These are phyloP conservation scores for Nibea albiflora DNA, from an alignment of 2,113 vertebrate species.

Conservation along the genomic window DNA sequence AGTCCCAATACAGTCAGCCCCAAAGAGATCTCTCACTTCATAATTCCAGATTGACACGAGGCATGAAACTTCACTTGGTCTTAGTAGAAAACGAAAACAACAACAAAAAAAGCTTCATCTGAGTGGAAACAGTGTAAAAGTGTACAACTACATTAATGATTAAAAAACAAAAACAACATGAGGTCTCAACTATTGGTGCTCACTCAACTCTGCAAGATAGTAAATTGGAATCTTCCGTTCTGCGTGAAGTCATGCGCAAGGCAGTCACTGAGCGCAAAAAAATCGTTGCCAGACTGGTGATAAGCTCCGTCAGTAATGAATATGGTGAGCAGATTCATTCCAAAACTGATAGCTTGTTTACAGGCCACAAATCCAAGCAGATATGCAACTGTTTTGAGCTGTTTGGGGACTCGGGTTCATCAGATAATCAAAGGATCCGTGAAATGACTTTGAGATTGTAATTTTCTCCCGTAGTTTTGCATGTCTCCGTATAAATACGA, in stretches of 20 bases:
- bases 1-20: slow-evolving; percentile 9
- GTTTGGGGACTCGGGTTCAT: not conserved
- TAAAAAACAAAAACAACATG: not conserved
- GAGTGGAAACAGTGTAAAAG: slow-evolving; percentile 9
- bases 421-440: not conserved
- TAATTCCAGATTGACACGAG: slow-evolving; percentile 9
- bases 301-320: slow-evolving; percentile 16
- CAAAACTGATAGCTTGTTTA: slow-evolving; percentile 9
- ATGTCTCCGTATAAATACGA: not conserved
- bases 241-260: slow-evolving; percentile 30
- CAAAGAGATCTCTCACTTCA: not conserved
- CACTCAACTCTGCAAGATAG: not conserved
- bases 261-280: not conserved
- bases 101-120: not conserved
- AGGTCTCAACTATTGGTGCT: not conserved
- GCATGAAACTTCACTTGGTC: not conserved
- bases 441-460: slow-evolving; percentile 15
- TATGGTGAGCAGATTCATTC: slow-evolving; percentile 3
- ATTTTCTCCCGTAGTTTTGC: not conserved
- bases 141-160: not conserved
- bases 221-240: not conserved
- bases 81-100: slow-evolving; percentile 12
- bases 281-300: not conserved
- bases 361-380: not conserved
- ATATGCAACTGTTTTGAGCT: not conserved